Conservation (phyloP, 2,113 vertebrate genomes). For the Mustelus asterias region DNA sequence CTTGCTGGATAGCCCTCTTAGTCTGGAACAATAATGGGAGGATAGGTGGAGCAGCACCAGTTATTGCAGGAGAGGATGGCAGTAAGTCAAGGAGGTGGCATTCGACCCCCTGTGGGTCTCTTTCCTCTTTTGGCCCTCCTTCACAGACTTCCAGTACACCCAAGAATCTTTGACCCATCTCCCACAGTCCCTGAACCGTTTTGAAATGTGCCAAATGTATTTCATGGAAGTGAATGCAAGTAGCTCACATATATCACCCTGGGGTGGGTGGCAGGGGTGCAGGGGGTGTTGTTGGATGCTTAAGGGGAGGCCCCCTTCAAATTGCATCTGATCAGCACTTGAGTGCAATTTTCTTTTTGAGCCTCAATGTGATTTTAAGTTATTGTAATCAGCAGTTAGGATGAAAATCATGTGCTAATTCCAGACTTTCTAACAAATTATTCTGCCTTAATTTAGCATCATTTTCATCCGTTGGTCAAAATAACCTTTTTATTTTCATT, state of each 20-base stretch:
- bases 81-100: not conserved
- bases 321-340: not conserved
- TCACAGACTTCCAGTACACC: not conserved
- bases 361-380: not conserved
- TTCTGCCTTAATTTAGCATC: too few species aligned
- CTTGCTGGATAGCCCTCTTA: not conserved
- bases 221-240: too few species aligned
- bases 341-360: not conserved
- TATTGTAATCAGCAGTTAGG: not conserved
- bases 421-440: too few species aligned
- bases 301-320: too few species aligned
- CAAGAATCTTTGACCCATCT: not conserved
- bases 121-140: not conserved
- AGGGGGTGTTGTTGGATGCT: too few species aligned
- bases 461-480: too few species aligned
- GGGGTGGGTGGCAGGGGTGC: too few species aligned
- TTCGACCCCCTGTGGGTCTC: not conserved
- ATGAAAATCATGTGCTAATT: too few species aligned
- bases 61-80: not conserved
- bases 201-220: too few species aligned
- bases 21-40: not conserved
- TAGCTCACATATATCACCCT: too few species aligned
- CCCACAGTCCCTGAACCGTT: too few species aligned
- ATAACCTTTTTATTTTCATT: not conserved
- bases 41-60: not conserved